Base-by-base conservation (phyloP, 2,113 vertebrate species). In the Ascaphus truei region DNA sequence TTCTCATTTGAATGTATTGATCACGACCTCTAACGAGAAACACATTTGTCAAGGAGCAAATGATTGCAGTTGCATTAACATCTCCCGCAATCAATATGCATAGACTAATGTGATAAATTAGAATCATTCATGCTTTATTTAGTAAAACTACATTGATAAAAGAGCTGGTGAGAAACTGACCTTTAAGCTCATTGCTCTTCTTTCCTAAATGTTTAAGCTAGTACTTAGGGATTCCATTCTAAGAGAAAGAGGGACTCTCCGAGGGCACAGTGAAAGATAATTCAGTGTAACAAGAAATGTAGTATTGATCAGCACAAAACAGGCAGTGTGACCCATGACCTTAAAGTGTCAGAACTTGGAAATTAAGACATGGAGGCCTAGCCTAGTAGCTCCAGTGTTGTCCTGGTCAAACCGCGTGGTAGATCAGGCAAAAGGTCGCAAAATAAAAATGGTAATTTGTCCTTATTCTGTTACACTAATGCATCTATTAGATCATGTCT, bases 91-190 rank as follows among this genome's bases (percentile, higher is more conserved):
- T 66, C 63, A 43, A 66, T 66, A 41, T 66, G 50, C 63, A 66
- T 30, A 52, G 20, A 55, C 63, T 55, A 55, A 66, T 66, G 41
- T 66, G 63, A 66, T 66, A 66, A 66, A 66, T 41, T 33, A 66
- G 55, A 66, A 53, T 66, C 63, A 55, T 66, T 66, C 50, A 66
- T 55, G 63, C 63, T 66, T 66, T 66, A 53, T 55, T 66, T 55
- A 66, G 48, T 37, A 66, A 66, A 55, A 27, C 34, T 55, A 66
- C 25, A 31, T 41, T 41, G 36, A 52, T 66, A 66, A 66, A 66
- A 55, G 34, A 66, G 48, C 52, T 36, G 55, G 55, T 66, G 63
- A 66, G 50, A 56, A 55, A 34, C 52, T 66, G 63, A 66, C 63
- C 63, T 66, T 66, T 53, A 25, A 23, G 51, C 29, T 55, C 51